Evolutionary conservation across 2,797 vertebrate species (phyloP).

Genomic region (Otolemur crassicaudatus): DNA sequence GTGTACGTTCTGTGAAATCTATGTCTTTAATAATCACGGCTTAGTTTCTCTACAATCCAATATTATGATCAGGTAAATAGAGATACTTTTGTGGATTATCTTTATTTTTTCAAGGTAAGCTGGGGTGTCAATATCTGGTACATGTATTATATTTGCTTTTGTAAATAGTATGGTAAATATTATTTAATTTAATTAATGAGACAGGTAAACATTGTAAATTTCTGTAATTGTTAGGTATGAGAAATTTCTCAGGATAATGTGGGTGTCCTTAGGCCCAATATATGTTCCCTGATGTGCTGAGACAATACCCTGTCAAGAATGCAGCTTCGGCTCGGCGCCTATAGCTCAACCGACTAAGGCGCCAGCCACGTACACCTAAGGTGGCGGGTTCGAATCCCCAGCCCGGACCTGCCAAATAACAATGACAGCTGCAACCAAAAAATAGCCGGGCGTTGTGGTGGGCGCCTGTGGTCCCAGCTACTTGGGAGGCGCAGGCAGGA

Average conservation of each 20-base stretch:
- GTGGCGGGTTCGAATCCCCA: no score
- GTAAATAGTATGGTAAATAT: neutral
- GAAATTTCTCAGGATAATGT: neutral
- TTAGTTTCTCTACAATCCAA: neutral
- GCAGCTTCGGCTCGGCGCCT: neutral
- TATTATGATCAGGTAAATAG: neutral
- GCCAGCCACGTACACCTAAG: no score
- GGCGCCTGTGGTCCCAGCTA: no score
- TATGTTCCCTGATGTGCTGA: neutral
- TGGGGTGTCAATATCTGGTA: neutral
- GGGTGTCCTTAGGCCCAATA: neutral
- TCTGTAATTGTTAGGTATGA: neutral
- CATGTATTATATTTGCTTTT: neutral
- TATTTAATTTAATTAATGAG: neutral
- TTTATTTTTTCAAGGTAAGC: neutral
- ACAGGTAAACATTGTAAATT: neutral
- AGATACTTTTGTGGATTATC: neutral
- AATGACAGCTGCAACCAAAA: no score
- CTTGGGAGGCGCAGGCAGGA: no score
- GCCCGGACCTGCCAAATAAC: no score
- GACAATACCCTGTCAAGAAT: neutral
- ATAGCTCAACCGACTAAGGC: no score
- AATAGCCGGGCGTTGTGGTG: no score
- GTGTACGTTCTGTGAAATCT: neutral
- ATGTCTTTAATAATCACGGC: neutral